Conservation (phyloP, 2,797 vertebrate genomes). For the Pampus argenteus region DNA sequence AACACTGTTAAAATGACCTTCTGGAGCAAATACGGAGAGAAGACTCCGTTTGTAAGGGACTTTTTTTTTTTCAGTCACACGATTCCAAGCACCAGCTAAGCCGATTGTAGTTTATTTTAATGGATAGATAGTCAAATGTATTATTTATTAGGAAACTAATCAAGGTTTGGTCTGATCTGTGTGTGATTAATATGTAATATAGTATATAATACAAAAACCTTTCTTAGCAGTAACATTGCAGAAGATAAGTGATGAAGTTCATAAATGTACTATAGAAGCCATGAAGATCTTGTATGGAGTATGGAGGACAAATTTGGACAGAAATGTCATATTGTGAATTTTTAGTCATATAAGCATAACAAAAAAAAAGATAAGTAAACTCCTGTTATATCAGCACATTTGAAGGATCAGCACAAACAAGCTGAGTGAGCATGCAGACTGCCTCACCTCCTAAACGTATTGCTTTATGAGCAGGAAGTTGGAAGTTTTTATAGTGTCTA, state of each 20-base stretch:
- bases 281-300: too few relatives aligned
- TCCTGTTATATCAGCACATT: background rate
- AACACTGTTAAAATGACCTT: constrained; percentile 96
- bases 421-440: constrained; percentile 10
- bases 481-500: constrained; percentile 39
- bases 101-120: background rate
- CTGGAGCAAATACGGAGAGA: constrained; percentile 93
- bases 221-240: background rate
- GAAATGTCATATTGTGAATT: background rate
- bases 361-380: background rate
- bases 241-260: background rate
- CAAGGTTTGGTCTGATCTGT: too few relatives aligned
- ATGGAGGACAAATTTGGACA: too few relatives aligned
- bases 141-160: too few relatives aligned
- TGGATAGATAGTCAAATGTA: too few relatives aligned
- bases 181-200: too few relatives aligned
- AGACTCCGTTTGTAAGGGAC: constrained; percentile 89
- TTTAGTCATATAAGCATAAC: background rate
- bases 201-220: background rate
- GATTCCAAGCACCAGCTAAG: background rate
- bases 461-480: constrained; percentile 40
- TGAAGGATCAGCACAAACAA: constrained; percentile 7
- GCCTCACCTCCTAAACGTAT: background rate
- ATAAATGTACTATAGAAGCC: background rate
- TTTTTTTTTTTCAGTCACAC: background rate